Percentiles rank a stretch among this genome's conserved stretches.
phyloP scores from a whole-genome alignment of 1,140 invertebrate genomes.

The Paraescarpia echinospica region DNA sequence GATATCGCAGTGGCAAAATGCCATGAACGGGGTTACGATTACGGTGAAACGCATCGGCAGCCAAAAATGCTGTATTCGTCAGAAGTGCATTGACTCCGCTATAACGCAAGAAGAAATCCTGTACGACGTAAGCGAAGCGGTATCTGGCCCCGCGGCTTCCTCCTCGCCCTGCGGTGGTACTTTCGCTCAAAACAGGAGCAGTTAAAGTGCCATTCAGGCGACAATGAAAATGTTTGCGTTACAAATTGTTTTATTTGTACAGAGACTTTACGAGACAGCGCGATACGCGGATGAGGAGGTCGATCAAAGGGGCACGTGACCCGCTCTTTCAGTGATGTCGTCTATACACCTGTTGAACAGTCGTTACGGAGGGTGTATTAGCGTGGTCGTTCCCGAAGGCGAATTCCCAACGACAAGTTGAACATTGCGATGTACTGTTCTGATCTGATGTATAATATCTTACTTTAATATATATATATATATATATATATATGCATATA shows the following conservation, averaged over 20 bases:
- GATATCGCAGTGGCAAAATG: no score
- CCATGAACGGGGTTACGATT: background rate
- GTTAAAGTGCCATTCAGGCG: background rate
- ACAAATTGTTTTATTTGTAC: background rate
- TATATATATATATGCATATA: constrained; percentile 8
- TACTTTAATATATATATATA: background rate
- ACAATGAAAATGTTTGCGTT: constrained; percentile 1
- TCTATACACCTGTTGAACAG: background rate
- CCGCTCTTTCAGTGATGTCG: background rate
- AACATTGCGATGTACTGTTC: background rate
- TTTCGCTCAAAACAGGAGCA: background rate
- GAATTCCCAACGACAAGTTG: background rate
- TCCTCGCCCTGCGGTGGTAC: background rate
- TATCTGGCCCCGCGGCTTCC: no score
- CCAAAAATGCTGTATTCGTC: background rate
- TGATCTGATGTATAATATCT: background rate
- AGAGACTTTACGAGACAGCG: background rate
- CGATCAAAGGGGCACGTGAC: background rate
- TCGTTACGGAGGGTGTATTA: background rate
- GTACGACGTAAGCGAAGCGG: background rate
- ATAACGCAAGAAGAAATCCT: background rate
- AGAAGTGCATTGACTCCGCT: background rate
- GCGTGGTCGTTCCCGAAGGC: background rate
- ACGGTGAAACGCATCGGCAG: background rate
- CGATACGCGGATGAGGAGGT: background rate